Percentiles rank a stretch among this genome's conserved stretches.
Conservation (phyloP, 2,797 vertebrate species). For the Gymnothorax reevesii region DNA sequence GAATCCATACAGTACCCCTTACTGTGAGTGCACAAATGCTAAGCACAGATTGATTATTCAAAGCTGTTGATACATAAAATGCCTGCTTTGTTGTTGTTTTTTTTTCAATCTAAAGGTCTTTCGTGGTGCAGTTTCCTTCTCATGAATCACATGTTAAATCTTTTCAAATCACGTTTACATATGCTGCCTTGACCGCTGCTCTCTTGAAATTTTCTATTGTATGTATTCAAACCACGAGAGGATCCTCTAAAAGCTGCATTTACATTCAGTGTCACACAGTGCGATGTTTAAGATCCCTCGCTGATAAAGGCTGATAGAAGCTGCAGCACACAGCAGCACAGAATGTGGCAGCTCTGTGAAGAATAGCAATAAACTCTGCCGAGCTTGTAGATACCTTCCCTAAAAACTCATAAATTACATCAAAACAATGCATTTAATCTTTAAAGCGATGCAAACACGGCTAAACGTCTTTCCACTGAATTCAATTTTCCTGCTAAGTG, state of each 20-base stretch:
- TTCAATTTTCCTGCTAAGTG: not conserved
- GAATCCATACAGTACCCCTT: not conserved
- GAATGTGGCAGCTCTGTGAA: not conserved
- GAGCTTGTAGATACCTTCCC: not conserved
- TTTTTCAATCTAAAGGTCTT: not conserved
- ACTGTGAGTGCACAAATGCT: not conserved
- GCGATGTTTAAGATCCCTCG: not conserved
- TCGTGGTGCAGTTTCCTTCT: not conserved
- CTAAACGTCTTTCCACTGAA: not conserved
- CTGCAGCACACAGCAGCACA: not conserved
- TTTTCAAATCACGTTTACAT: not conserved
- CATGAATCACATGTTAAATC: not conserved
- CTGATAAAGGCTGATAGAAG: not conserved
- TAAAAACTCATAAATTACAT: slow-evolving; percentile 5
- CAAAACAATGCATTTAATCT: not conserved
- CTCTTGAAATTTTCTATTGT: not conserved
- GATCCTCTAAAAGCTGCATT: not conserved
- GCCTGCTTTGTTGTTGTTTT: not conserved
- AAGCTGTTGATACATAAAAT: not conserved
- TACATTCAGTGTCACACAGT: not conserved
- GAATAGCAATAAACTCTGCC: not conserved
- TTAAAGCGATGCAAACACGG: not conserved
- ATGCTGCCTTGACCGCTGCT: not conserved
- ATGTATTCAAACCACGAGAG: not conserved
- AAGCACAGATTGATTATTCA: not conserved